Evolutionary conservation across 2,797 vertebrate genomes (phyloP).

Genomic region (Hydrolagus colliei): DNA sequence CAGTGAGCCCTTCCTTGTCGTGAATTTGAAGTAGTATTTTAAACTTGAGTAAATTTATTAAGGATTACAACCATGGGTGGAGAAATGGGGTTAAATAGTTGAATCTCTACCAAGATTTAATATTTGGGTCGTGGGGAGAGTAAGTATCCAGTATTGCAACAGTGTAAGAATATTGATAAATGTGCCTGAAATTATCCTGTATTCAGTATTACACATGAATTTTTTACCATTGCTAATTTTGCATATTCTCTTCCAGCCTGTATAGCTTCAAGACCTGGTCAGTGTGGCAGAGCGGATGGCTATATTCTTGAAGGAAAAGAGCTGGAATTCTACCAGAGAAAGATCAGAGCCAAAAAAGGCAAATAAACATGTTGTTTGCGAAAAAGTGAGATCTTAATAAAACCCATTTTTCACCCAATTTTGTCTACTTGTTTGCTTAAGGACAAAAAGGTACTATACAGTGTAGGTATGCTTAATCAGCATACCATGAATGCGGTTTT

Average conservation of each 20-base stretch:
- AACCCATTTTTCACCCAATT: conserved; percentile 10
- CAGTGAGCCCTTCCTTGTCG: too few species aligned
- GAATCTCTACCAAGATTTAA: too few species aligned
- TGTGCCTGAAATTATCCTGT: accelerated
- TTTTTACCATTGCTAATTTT: background rate
- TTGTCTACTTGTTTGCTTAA: background rate
- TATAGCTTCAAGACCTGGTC: conserved; percentile 86
- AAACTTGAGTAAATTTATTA: too few species aligned
- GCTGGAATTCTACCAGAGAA: conserved; percentile 93
- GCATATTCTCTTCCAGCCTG: conserved; percentile 63
- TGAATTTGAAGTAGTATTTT: too few species aligned
- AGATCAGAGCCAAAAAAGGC: conserved; percentile 98
- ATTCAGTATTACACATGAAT: background rate
- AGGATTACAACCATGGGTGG: too few species aligned
- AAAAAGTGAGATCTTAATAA: conserved; percentile 52
- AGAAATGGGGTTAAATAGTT: too few species aligned
- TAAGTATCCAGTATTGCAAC: background rate
- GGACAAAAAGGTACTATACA: background rate
- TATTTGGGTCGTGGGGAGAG: too few species aligned
- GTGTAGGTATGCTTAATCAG: background rate
- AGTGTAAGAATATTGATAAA: background rate
- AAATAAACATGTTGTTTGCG: conserved; percentile 77
- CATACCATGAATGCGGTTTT: background rate
- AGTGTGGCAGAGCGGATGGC: conserved; percentile 91
- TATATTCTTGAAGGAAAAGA: conserved; percentile 94